Conservation (phyloP, 2,888 invertebrate genomes). For the Timema podura region DNA sequence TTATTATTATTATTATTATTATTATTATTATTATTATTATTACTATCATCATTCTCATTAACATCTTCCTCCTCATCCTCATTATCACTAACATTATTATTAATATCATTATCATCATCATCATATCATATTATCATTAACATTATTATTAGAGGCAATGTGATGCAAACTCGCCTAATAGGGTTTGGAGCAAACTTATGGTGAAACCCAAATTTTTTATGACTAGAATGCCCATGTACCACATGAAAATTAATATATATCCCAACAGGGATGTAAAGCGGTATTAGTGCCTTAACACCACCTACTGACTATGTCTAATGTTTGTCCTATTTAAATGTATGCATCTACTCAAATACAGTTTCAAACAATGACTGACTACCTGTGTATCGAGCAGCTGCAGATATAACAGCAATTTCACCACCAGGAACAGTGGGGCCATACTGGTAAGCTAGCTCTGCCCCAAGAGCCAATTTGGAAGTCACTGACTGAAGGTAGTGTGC, state of each 20-base stretch:
- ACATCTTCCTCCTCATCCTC: background rate
- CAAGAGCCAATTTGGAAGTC: constrained; percentile 76
- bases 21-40: background rate
- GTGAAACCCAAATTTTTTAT: too few species aligned
- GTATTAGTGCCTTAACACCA: too few species aligned
- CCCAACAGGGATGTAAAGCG: too few species aligned
- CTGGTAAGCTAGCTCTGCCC: constrained; percentile 92
- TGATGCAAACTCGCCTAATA: background rate
- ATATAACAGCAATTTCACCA: constrained; percentile 81
- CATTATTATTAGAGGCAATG: background rate
- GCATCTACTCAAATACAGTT: too few species aligned
- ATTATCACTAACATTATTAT: background rate
- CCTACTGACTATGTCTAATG: too few species aligned
- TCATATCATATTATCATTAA: background rate
- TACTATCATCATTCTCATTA: background rate
- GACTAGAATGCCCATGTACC: too few species aligned
- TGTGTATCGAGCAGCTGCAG: constrained; percentile 77
- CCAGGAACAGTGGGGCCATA: constrained; percentile 71
- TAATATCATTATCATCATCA: background rate
- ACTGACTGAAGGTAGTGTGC: constrained; percentile 87
- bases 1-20: constrained; percentile 1
- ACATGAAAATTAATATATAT: too few species aligned
- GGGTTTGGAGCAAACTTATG: too few species aligned
- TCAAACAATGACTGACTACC: constrained; percentile 44
- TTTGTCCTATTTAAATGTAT: too few species aligned